Evolutionary conservation across 2,113 vertebrate genomes (phyloP), one percentile per base, ranked within the genome.

Genomic region (Oncorhynchus nerka): DNA sequence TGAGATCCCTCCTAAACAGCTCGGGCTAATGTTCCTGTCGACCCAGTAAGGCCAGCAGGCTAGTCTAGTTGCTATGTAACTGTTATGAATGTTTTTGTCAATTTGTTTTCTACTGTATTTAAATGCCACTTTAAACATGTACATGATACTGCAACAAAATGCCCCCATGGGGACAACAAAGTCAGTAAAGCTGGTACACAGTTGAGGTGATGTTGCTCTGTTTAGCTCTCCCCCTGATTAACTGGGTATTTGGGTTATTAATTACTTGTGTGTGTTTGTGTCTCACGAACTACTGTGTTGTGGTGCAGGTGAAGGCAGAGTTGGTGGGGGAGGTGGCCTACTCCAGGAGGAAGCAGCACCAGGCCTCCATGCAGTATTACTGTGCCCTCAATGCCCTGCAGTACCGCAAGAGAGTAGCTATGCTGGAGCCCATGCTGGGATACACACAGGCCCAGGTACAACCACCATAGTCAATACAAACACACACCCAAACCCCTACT

Each of bases 301-400:
- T 79, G 34, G 3, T 77, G 24, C 90, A 99, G 98, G 86, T 96
- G 77, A 99, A 98, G 91, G 79, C 92, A 0, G 97, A 98, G 84
- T 85, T 96, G 16, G 93, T 95, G 73, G 94, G 93, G 76, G 97
- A 99, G 90, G 97, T 99, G 85, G 96, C 96, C 0, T 95, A 93
- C 45, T 94, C 95, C 0, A 91, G 98, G 64, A 95, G 95, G 90
- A 99, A 98, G 80, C 97, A 98, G 87, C 97, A 99, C 84, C 95
- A 97, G 68, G 95, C 96, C 2, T 96, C 97, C 1, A 91, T 99
- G 70, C 97, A 99, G 75, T 99, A 99, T 85, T 99, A 99, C 87
- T 97, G 97, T 24, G 95, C 97, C 75, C 94, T 99, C 83, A 99
- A 99, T 2, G 96, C 96, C 1, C 93, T 99, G 79, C 98, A 99